Base-by-base conservation (phyloP, 2,113 vertebrate genomes). In the Nothocercus nigrocapillus region DNA sequence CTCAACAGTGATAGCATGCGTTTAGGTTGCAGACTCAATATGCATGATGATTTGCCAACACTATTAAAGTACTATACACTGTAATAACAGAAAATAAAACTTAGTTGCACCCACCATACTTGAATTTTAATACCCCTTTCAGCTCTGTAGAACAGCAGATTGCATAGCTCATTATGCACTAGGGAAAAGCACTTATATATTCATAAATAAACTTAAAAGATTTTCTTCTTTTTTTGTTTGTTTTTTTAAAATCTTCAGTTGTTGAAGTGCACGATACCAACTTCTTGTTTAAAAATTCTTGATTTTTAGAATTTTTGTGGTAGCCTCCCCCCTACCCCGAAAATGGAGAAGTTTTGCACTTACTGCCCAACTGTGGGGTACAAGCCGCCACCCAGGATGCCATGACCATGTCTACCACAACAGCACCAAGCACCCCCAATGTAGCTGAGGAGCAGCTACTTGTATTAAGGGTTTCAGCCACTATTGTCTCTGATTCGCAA, bases 381-480 rank as follows among this genome's bases (percentile, higher is more conserved):
- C 27, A 49, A 38, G n/a, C 42, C 20, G 47, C 7, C 42, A 12
- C 11, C 69, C 34, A 61, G 47, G 38, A 13, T 45, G 45, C 64
- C 34, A 8, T 32, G 34, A 61, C 24, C 20, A 66, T 14, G 28
- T 28, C 28, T 25, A 8, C 21, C 32, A 15, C 0, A 3, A 21
- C 63, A 74, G 51, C 54, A 58, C 3, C 53, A 67, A 70, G 42
- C 25, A 27, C 82, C 51, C 64, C 64, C n/a, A 24, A 1, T 68
- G 45, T 3, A 13, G 13, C 22, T 1, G 66, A 45, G 36, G 59
- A 68, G 73, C 69, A 81, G 51, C 34, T 74, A 47, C 21, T 76
- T 1, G 0, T 7, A 42, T 42, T 20, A 6, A 0, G 1, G 36
- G 32, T 61, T 27, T 7, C 75, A 69, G 59, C 24, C 82, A 4